These are phyloP conservation scores for Drosophila biarmipes DNA, from an alignment of 1,140 invertebrate genomes.

Conservation along the genomic window DNA sequence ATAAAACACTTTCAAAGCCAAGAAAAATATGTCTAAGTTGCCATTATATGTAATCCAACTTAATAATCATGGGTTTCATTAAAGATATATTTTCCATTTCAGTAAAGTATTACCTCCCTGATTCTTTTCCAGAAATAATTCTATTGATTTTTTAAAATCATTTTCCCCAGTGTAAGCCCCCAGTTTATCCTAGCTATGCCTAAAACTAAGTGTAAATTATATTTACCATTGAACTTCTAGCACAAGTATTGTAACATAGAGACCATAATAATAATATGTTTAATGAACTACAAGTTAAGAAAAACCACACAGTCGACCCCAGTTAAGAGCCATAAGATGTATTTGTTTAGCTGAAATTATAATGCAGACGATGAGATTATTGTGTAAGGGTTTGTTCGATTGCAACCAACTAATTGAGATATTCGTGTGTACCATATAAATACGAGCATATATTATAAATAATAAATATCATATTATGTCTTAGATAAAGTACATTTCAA, in stretches of 20 bases:
- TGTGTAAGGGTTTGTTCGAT: constrained; percentile 47
- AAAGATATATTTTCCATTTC: no score
- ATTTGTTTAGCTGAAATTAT: constrained; percentile 73
- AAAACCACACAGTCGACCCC: constrained; percentile 23
- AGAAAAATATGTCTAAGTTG: neutral
- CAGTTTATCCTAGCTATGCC: constrained; percentile 21
- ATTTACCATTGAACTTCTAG: constrained; percentile 44
- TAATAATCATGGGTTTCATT: no score
- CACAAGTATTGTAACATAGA: constrained; percentile 73
- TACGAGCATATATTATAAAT: constrained; percentile 44
- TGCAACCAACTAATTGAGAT: constrained; percentile 30
- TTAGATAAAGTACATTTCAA: constrained; percentile 78
- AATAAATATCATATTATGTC: constrained; percentile 68
- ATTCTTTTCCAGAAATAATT: no score
- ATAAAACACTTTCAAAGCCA: neutral
- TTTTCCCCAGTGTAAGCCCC: constrained; percentile 1
- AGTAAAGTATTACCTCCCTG: no score
- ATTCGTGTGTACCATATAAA: constrained; percentile 57
- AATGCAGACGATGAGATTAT: constrained; percentile 62
- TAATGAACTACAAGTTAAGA: constrained; percentile 2
- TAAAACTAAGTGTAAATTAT: constrained; percentile 57
- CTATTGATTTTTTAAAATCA: neutral
- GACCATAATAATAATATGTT: constrained; percentile 20
- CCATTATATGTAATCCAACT: no score
- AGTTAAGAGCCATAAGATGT: constrained; percentile 69